Percentiles rank a stretch among this genome's conserved stretches.
Evolutionary conservation across 2,797 vertebrate species (phyloP).

Genomic region (Euphonia xanthogaster): DNA sequence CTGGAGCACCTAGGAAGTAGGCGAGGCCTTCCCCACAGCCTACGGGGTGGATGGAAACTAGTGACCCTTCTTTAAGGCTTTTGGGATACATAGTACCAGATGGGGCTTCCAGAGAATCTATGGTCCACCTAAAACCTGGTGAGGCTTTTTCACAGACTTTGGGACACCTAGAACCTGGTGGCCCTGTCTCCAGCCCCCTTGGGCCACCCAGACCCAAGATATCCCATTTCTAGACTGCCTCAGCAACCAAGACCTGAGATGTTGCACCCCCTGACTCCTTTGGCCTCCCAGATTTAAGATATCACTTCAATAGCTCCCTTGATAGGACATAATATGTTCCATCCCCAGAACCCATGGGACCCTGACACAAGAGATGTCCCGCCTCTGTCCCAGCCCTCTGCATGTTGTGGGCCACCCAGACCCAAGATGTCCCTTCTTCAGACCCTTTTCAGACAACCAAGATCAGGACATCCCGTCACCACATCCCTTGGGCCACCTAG

Average conservation of each 20-base stretch:
- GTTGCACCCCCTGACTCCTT: neutral
- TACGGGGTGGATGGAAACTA: neutral
- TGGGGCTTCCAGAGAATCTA: neutral
- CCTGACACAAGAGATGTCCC: neutral
- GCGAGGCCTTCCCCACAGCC: neutral
- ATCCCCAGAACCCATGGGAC: neutral
- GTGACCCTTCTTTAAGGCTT: neutral
- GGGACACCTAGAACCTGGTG: neutral
- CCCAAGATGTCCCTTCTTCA: neutral
- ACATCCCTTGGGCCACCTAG: neutral
- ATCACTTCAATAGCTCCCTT: neutral
- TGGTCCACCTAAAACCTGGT: neutral
- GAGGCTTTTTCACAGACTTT: neutral
- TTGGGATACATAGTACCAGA: neutral
- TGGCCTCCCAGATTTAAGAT: neutral
- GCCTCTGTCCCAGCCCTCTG: neutral
- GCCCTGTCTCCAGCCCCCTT: neutral
- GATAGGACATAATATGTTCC: neutral
- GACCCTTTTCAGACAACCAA: neutral
- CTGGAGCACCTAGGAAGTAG: neutral
- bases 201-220: neutral
- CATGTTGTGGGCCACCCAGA: neutral
- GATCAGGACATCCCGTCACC: rapidly evolving
- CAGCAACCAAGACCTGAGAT: neutral
- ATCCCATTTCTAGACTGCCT: neutral